Base-by-base conservation (phyloP, 1,140 invertebrate species). In the Lethrus apterus region DNA sequence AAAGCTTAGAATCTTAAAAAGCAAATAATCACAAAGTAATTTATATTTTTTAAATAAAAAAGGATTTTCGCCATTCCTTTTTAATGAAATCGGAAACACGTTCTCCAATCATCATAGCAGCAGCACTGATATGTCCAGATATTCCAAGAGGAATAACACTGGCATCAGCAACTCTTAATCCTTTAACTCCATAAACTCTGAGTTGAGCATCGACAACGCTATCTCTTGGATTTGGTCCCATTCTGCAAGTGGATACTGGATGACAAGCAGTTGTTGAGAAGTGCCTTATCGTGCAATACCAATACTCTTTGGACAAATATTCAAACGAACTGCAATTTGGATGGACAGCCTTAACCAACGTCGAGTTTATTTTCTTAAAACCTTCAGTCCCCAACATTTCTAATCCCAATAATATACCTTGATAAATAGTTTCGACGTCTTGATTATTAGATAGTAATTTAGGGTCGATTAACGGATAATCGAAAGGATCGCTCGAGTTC, bases 391-490 rank as follows among this genome's bases (percentile, higher is more conserved):
- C 64, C 11, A 74, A 62, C 32, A 87, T 60, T 24, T 74, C 62
- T 17, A 83, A 65, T 0, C 76, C 70, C 7, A 71, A 63, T 24
- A 48, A 30, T 8, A 58, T 51, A 8, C 56, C 58, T 33, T 49
- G 33, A 35, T 50, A 52, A 5, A 56, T 13, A n/a, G 41, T 70
- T 0, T 83, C 68, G 11, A 81, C 71, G 50, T 78, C 69, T 20
- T 83, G 56, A 52, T 87, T 84, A 59, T 84, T 64, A 3, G 70
- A 64, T 32, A 86, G 78, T 54, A 88, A 89, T 47, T 86, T 86
- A 1, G 88, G 79, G 55, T 89, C 76, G 13, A 95, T 81, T 13
- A 79, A 63, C 0, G 93, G 93, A 58, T 85, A 80, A 17, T 79
- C 74, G 35, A 76, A 76, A 0, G 87, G 86, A 67, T 90, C 77